phyloP scores from a whole-genome alignment of 2,888 invertebrate genomes.

The Drosophila neotestacea region DNA sequence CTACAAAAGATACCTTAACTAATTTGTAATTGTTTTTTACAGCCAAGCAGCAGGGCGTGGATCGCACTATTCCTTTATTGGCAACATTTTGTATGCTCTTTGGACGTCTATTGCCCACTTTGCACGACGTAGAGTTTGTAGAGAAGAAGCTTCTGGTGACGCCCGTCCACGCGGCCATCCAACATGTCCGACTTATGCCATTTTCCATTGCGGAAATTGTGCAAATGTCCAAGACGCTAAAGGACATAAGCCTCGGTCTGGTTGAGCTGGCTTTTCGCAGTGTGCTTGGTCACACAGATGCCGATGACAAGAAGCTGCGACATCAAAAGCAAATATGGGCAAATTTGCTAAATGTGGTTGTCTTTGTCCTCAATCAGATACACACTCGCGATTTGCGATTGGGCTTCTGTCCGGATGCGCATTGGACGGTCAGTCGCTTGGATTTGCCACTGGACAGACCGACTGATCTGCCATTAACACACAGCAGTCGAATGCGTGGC shows the following conservation, averaged over 20 bases:
- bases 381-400: constrained; percentile 94
- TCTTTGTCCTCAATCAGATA: constrained; percentile 91
- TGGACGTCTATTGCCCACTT: constrained; percentile 91
- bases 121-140: constrained; percentile 95
- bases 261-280: constrained; percentile 92
- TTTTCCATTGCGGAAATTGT: constrained; percentile 91
- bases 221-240: constrained; percentile 89
- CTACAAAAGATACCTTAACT: background rate
- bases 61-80: constrained; percentile 90
- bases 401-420: constrained; percentile 90
- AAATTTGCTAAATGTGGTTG: constrained; percentile 90
- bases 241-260: constrained; percentile 93
- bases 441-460: constrained; percentile 86
- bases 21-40: constrained; percentile 24
- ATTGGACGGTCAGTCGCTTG: constrained; percentile 88
- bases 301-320: constrained; percentile 82
- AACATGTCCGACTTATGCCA: constrained; percentile 85
- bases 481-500: constrained; percentile 85
- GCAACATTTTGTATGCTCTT: constrained; percentile 94
- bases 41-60: constrained; percentile 87
- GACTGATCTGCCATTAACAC: constrained; percentile 86
- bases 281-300: constrained; percentile 83
- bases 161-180: constrained; percentile 45
- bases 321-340: constrained; percentile 90
- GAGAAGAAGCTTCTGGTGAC: constrained; percentile 84